Evolutionary conservation across 1,140 invertebrate species (phyloP), one percentile per base, ranked within the genome.

Genomic region (Pogonomyrmex barbatus): DNA sequence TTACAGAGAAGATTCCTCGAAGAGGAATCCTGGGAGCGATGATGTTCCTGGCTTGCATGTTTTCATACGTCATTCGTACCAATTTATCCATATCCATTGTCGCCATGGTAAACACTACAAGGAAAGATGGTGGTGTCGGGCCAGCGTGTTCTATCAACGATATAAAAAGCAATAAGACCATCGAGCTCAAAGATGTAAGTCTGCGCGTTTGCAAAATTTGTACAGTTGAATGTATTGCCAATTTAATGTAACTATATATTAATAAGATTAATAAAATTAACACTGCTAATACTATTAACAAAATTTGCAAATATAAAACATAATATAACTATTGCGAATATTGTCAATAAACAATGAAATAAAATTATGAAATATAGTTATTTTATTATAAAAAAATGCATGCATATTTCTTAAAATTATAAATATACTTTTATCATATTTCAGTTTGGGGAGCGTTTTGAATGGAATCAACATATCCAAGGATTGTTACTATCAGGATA

Each of bases 51-150:
- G 96, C 97, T 50, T 97, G 97, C 82, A 97, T 97, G 95, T 96
- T 97, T 65, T 96, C 96, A 6, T 97, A 97, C 91, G 97, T 97
- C 93, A 96, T 97, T 76, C 95, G 97, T 73, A 97, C 97, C 17
- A 97, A 97, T 94, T 96, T 97, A 91, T 97, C 97, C 10, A 96
- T 97, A 65, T 97, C 96, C 73, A 96, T 97, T 50, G 96, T 97
- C 10, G 97, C 97, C 2, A 97, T 97, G 97, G 96, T 97, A 0
- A 95, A 88, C 12, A 50, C 60, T 33, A 87, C 88, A 8, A 85
- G 65, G 6, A 88, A 89, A 63, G n/a, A 50, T 14, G 92, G 89
- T 63, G 12, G 10, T 1, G 10, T 4, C n/a, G 90, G 89, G 63
- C 76, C 89, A 54, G 62, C 67, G 4, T 90, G 90, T 52, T 24